These are phyloP conservation scores for Prosapia bicincta DNA, from an alignment of 2,888 invertebrate genomes.

Conservation along the genomic window DNA sequence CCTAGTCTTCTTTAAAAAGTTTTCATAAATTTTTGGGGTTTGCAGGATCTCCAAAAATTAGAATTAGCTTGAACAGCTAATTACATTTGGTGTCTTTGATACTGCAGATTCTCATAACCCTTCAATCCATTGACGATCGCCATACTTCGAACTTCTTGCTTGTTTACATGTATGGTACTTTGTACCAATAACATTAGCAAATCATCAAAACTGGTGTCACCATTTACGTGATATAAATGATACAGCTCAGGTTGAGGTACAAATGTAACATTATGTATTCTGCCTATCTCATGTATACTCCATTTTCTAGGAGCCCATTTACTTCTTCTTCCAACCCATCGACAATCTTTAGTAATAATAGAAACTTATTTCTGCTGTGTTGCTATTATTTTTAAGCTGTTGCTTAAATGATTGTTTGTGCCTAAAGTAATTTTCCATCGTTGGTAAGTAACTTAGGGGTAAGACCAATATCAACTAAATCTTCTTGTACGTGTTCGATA, in stretches of 20 bases:
- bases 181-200: conserved; percentile 35
- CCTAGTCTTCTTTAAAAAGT: not conserved
- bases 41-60: not conserved
- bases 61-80: not conserved
- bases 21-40: not conserved
- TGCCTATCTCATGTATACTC: conserved; percentile 35
- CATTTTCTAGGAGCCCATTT: conserved; percentile 30
- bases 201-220: conserved; percentile 40
- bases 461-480: not conserved
- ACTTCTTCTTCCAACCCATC: conserved; percentile 25
- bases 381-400: too few species aligned
- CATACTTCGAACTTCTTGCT: not conserved
- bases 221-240: conserved; percentile 39
- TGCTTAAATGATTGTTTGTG: too few species aligned
- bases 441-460: too few species aligned
- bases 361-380: too few species aligned
- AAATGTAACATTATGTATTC: conserved; percentile 39
- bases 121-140: conserved; percentile 10
- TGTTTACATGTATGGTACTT: conserved; percentile 4
- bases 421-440: too few species aligned
- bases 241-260: conserved; percentile 40
- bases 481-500: conserved; percentile 18
- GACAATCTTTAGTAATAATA: conserved; percentile 32
- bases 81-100: conserved; percentile 5
- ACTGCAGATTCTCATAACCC: not conserved